These are phyloP conservation scores for Agrilus planipennis DNA, from an alignment of 1,140 invertebrate species.

Conservation along the genomic window DNA sequence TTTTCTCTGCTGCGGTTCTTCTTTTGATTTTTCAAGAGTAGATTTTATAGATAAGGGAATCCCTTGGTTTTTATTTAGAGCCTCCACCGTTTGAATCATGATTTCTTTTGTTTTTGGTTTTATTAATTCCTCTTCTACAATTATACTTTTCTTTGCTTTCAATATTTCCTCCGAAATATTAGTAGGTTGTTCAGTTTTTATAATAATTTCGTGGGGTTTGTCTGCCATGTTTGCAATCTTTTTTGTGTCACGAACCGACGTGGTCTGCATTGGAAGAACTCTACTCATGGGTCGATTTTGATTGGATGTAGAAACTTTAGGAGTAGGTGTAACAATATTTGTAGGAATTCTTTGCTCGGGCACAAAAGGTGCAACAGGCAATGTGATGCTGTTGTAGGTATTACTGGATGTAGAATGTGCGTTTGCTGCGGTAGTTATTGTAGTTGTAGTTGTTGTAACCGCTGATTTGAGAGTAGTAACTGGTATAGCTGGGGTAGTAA, in stretches of 20 bases:
- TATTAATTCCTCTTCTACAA: too few relatives aligned
- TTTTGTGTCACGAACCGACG: conserved; percentile 21
- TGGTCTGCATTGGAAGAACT: conserved; percentile 57
- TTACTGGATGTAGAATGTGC: conserved; percentile 34
- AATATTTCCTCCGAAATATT: conserved; percentile 36
- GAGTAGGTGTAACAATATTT: conserved; percentile 53
- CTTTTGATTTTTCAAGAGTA: too few relatives aligned
- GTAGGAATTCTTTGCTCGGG: conserved; percentile 49
- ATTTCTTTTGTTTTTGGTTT: too few relatives aligned
- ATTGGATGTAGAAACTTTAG: conserved; percentile 34
- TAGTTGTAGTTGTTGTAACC: conserved; percentile 30
- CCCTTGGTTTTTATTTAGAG: too few relatives aligned
- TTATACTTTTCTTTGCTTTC: conserved; percentile 20
- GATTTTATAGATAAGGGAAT: too few relatives aligned
- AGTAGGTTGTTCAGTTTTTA: conserved; percentile 9
- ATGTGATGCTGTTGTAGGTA: conserved; percentile 37
- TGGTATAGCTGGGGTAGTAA: neutral
- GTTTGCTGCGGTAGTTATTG: conserved; percentile 34
- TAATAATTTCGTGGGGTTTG: conserved; percentile 9
- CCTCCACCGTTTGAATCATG: neutral
- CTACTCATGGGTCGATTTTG: conserved; percentile 56
- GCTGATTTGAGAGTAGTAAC: conserved; percentile 35
- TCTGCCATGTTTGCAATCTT: conserved; percentile 31
- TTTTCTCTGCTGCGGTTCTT: too few relatives aligned
- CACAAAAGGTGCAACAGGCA: conserved; percentile 43